Base-by-base conservation (phyloP, 2,888 invertebrate species). In the Cataglyphis altisquamis region DNA sequence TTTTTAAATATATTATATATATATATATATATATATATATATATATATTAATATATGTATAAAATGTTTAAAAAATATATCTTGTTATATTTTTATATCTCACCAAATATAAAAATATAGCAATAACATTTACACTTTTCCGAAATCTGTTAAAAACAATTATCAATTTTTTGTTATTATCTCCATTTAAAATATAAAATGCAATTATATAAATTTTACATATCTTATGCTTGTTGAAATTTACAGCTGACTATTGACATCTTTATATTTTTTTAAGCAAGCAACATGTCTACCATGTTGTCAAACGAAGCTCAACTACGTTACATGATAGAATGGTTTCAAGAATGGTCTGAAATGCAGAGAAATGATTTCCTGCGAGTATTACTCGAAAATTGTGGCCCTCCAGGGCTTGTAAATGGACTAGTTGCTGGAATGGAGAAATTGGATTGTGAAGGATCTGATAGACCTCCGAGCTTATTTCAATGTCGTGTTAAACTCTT, bases 261-360 rank as follows among this genome's bases (percentile, higher is more conserved):
- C 18, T 36, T 32, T 78, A 6, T 48, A 18, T 75, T 82, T 78
- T 63, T 88, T 90, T 12, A 78, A 93, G 92, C 89, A 90, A 83
- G 86, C 45, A 92, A 91, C 60, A 95, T 95, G 95, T 93, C 94
- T 82, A 93, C 94, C 48, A 93, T 94, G 86, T 93, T 96, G 74
- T 95, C 96, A 85, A 94, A 96, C 52, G 97, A 97, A 92, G 97
- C 97, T 3, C 98, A 98, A 95, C 95, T 98, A 91, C 96, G 97
- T 80, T 98, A 98, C 94, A 95, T 98, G 88, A 95, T 97, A 82
- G 97, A 98, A 93, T 98, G 98, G 98, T 98, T 98, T 93, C 96
- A 96, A 92, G 98, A 98, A 95, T 98, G 98, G 96, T 98, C 98
- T 93, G 98, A 98, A 93, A 96, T 98, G 94, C 98, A 98, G 94